These are phyloP conservation scores for Dascyllus trimaculatus DNA, from an alignment of 2,113 vertebrate genomes.

Conservation along the genomic window DNA sequence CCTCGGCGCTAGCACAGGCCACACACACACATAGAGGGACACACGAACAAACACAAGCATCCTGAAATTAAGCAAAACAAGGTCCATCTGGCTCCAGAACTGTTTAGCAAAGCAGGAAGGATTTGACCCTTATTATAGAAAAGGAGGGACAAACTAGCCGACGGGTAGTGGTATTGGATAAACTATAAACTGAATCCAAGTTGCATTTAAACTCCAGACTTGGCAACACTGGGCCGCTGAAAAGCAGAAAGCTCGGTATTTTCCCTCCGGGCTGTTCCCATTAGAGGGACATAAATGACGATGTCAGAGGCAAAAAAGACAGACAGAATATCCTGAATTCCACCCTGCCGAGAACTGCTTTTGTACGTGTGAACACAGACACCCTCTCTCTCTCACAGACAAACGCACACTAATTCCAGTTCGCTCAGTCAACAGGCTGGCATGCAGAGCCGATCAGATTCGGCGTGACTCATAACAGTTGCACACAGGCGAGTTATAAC, in stretches of 20 bases:
- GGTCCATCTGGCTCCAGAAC: conserved; percentile 73
- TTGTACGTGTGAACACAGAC: conserved; percentile 81
- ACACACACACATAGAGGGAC: conserved; percentile 60
- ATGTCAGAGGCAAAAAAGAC: conserved; percentile 67
- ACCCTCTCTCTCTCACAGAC: conserved; percentile 61
- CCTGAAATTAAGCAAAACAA: conserved; percentile 79
- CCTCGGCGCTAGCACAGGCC: conserved; percentile 56
- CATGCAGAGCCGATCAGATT: conserved; percentile 78
- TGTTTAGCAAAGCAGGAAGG: conserved; percentile 76
- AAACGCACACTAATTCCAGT: conserved; percentile 60
- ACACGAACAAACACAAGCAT: conserved; percentile 67
- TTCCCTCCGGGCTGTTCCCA: conserved; percentile 62
- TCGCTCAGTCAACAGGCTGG: conserved; percentile 78
- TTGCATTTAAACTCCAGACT: conserved; percentile 57
- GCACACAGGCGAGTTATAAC: conserved; percentile 59
- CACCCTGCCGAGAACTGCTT: conserved; percentile 70
- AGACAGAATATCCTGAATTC: conserved; percentile 71
- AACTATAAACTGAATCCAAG: conserved; percentile 64
- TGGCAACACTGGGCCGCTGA: conserved; percentile 62
- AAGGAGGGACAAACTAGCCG: conserved; percentile 58
- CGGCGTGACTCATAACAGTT: conserved; percentile 75
- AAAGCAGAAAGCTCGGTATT: conserved; percentile 57
- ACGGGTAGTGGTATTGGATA: conserved; percentile 62
- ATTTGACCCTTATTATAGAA: conserved; percentile 73
- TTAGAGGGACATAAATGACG: conserved; percentile 73